phyloP scores from a whole-genome alignment of 1,140 invertebrate species.

The Pseudoatta argentina region DNA sequence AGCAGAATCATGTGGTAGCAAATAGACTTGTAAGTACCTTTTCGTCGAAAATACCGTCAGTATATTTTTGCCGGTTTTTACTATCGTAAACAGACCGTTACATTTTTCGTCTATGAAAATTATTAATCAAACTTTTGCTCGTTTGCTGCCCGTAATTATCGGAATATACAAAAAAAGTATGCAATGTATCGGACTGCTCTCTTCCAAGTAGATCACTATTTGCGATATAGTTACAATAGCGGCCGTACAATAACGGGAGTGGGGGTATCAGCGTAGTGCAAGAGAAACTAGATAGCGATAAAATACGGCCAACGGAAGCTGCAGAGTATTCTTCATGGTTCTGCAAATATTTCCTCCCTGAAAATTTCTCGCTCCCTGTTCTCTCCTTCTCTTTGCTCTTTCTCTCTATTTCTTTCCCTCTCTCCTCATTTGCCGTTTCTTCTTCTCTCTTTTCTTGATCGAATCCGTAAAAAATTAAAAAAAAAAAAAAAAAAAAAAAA shows the following conservation, averaged over 20 bases:
- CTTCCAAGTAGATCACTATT: not conserved
- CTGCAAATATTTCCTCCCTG: conserved; percentile 47
- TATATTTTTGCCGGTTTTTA: not conserved
- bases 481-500: not conserved
- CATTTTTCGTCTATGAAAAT: not conserved
- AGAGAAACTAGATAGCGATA: conserved; percentile 50
- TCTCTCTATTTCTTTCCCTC: not conserved
- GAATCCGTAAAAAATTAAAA: not conserved
- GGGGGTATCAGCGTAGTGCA: conserved; percentile 5
- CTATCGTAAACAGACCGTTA: not conserved
- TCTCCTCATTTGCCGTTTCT: not conserved
- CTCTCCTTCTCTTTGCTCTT: not conserved
- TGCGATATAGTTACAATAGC: conserved; percentile 30
- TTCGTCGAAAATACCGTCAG: conserved; percentile 11
- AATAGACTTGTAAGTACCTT: conserved; percentile 1
- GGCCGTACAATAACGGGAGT: conserved; percentile 1
- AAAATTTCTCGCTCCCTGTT: conserved; percentile 19
- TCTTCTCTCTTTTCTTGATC: conserved; percentile 2
- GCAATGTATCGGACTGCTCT: not conserved
- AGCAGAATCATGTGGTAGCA: not conserved
- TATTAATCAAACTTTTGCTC: not conserved
- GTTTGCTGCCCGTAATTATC: not conserved
- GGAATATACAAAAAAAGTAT: not conserved
- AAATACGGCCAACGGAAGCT: conserved; percentile 47
- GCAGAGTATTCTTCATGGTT: conserved; percentile 41